Base-by-base conservation (phyloP, 1,140 invertebrate species). In the Episyrphus balteatus region DNA sequence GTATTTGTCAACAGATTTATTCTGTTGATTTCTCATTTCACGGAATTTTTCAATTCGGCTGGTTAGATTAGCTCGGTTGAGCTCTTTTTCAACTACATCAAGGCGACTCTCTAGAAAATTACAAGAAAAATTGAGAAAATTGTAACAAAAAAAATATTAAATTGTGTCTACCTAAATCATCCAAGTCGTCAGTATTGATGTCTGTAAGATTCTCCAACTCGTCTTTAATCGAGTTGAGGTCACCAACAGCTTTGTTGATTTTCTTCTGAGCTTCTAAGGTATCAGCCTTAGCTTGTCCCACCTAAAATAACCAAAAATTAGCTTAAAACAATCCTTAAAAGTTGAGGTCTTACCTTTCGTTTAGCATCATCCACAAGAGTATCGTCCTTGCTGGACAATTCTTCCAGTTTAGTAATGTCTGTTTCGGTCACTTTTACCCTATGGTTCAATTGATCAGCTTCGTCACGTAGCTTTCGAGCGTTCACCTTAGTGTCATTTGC, bases 211-310 rank as follows among this genome's bases (percentile, higher is more conserved):
- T 86, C 50, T 83, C 75, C 3, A 97, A 70, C 52, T 91, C 82
- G 32, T 81, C 76, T 51, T 86, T 78, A 46, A 96, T 95, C 42
- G 81, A 78, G 41, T 84, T 76, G 3, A 96, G 77, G 43, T 88
- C 83, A 9, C 76, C 72, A 17, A 92, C 67, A 9, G 91, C 85
- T 59, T 88, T 84, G 10, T 80, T 71, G 0, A 95, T 88, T 72
- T 87, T 84, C 48, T 82, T 79, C 33, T 81, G 79, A 0, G 88
- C 87, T 53, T 86, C 78, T 39, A 76, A 70, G 0, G 90, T 86
- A 49, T 84, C 83, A 14, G 78, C 86, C 62, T 89, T 89, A 2
- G 91, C 89, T 73, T 89, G 80, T 32, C 88, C 88, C 13, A 94
- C 91, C 78, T 89, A 36, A 48, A n/a, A 26, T 42, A 46, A 46